Percentiles rank a stretch among this genome's conserved stretches.
These are phyloP conservation scores for Neoitamus cyanurus DNA, from an alignment of 2,888 invertebrate species.

Conservation along the genomic window DNA sequence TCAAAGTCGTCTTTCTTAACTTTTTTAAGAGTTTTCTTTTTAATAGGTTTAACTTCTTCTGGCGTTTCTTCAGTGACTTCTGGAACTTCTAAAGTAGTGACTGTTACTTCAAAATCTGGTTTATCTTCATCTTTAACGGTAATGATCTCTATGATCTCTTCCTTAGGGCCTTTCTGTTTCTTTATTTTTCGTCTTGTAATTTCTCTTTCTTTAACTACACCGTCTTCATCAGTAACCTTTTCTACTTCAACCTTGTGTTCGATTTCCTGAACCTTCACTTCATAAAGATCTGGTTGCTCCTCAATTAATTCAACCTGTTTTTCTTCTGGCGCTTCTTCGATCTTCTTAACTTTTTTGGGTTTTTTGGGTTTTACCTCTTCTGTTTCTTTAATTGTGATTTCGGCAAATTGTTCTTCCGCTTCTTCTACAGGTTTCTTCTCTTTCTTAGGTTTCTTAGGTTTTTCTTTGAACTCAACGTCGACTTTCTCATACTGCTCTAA, in stretches of 20 bases:
- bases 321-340: slow-evolving; percentile 55
- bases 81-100: slow-evolving; percentile 58
- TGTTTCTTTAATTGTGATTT: slow-evolving; percentile 50
- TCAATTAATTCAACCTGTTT: slow-evolving; percentile 55
- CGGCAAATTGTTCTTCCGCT: slow-evolving; percentile 65
- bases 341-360: slow-evolving; percentile 60
- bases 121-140: slow-evolving; percentile 57
- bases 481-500: slow-evolving; percentile 66
- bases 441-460: slow-evolving; percentile 54
- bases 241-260: neutral
- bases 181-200: slow-evolving; percentile 63
- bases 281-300: slow-evolving; percentile 50
- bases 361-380: slow-evolving; percentile 59
- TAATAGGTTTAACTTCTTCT: slow-evolving; percentile 23
- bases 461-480: slow-evolving; percentile 57
- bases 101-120: slow-evolving; percentile 50
- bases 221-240: slow-evolving; percentile 55
- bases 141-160: slow-evolving; percentile 66
- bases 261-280: slow-evolving; percentile 58
- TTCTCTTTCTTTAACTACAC: slow-evolving; percentile 58
- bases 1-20: slow-evolving; percentile 61
- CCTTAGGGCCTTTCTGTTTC: slow-evolving; percentile 64
- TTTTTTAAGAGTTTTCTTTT: slow-evolving; percentile 59
- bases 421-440: slow-evolving; percentile 54
- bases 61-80: slow-evolving; percentile 31